These are phyloP conservation scores for Pheosia tremula DNA, from an alignment of 2,888 invertebrate species.

Conservation along the genomic window DNA sequence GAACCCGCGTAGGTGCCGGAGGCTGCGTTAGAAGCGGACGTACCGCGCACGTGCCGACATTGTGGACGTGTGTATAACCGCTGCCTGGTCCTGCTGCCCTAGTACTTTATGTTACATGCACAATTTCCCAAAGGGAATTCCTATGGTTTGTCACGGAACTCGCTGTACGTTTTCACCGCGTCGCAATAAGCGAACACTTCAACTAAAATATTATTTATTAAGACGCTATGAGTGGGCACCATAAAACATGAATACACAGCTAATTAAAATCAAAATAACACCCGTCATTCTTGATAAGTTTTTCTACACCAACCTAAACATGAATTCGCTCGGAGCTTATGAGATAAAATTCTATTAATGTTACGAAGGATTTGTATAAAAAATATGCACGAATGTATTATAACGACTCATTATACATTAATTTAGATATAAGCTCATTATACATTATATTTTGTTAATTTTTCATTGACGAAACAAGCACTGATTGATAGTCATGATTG, in stretches of 20 bases:
- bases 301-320: neutral
- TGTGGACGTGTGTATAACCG: neutral
- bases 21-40: slow-evolving; percentile 25
- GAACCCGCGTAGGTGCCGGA: slow-evolving; percentile 46
- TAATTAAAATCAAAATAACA: slow-evolving; percentile 4
- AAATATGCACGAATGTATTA: slow-evolving; percentile 2
- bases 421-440: slow-evolving; percentile 29
- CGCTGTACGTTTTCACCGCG: too few relatives aligned
- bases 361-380: neutral
- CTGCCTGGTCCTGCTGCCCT: neutral
- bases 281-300: neutral
- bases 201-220: neutral
- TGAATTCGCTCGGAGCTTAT: neutral
- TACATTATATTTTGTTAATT: slow-evolving; percentile 32
- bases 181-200: too few relatives aligned
- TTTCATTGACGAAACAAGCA: slow-evolving; percentile 23
- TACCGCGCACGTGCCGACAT: slow-evolving; percentile 31
- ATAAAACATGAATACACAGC: slow-evolving; percentile 2
- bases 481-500: slow-evolving; percentile 44
- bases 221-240: neutral
- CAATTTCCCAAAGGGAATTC: too few relatives aligned
- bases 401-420: slow-evolving; percentile 17
- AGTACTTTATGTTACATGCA: neutral
- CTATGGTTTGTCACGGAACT: too few relatives aligned
- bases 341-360: neutral